Evolutionary conservation across 2,888 invertebrate species (phyloP).

Genomic region (Lasioglossum marginatum): DNA sequence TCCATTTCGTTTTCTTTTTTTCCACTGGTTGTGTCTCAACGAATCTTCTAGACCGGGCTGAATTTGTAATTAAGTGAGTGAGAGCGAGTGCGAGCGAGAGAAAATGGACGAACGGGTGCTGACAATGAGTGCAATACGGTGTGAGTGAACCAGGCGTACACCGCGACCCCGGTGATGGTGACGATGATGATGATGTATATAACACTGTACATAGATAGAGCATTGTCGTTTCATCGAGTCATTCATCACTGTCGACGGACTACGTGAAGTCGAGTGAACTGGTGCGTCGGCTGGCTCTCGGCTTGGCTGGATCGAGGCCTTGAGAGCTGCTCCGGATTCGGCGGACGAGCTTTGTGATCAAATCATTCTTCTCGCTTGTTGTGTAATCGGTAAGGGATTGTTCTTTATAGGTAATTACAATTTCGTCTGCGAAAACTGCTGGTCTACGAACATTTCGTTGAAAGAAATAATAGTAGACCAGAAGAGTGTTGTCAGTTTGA

Average conservation of each 20-base stretch:
- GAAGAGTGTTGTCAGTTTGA: not conserved
- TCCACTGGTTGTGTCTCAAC: conserved; percentile 68
- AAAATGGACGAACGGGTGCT: conserved; percentile 30
- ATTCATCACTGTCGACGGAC: conserved; percentile 69
- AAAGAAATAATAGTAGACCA: not conserved
- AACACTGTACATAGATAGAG: conserved; percentile 79
- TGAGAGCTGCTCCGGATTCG: not conserved
- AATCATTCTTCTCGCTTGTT: not conserved
- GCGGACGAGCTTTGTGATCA: not conserved
- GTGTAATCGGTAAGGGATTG: not conserved
- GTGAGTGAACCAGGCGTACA: conserved; percentile 38
- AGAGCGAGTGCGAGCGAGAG: not conserved
- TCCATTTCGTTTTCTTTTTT: conserved; percentile 17
- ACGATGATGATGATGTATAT: conserved; percentile 75
- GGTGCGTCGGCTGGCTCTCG: conserved; percentile 7
- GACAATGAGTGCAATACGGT: conserved; percentile 35
- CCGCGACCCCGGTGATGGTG: conserved; percentile 50
- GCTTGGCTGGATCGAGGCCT: conserved; percentile 18
- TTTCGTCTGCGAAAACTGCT: not conserved
- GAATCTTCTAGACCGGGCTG: conserved; percentile 58
- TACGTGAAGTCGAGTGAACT: conserved; percentile 52
- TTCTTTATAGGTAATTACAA: not conserved
- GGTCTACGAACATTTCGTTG: not conserved
- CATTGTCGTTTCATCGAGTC: conserved; percentile 76
- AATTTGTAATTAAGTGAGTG: conserved; percentile 65